Base-by-base conservation (phyloP, 2,888 invertebrate genomes). In the Lithophane socia region DNA sequence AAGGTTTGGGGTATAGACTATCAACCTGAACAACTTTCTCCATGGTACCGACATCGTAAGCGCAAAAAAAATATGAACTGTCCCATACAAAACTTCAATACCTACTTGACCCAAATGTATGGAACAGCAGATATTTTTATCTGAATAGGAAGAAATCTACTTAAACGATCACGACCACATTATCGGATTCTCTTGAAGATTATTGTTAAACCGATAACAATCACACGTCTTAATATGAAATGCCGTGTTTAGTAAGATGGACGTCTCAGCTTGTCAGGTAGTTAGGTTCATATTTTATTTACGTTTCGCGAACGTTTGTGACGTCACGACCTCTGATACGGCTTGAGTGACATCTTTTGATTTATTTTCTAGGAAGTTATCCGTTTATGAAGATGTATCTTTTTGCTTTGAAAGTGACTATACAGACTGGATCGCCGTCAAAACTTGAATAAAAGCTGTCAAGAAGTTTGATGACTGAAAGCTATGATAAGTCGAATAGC, bases 241-340 rank as follows among this genome's bases (percentile, higher is more conserved):
- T 69, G 79, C 47, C 54, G 76, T 75, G 54, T 68, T 70, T 66
- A 66, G 54, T 72, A 72, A 87, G 82, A 86, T 86, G 82, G 86
- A 86, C 91, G 89, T 91, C 92, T 91, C 90, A 92, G 92, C 91
- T 86, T 85, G 90, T 84, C 85, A 84, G 76, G 88, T 88, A 87
- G 65, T 67, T 69, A 37, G 49, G 21, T 71, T 68, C 79, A 91
- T 90, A 91, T 92, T 92, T 93, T 93, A 93, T 94, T 92, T 93
- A 93, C 92, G 90, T 91, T 91, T 88, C 85, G 83, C 78, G 85
- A 86, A 86, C 87, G 85, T 87, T 91, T 88, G 87, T 88, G 88
- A 89, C 88, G 87, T 89, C 87, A 86, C 89, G 88, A 88, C 89
- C 88, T 91, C 86, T 87, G 81, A 82, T 79, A 81, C 79, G 80